phyloP scores from a whole-genome alignment of 2,113 vertebrate genomes.

The Gymnorhina tibicen region DNA sequence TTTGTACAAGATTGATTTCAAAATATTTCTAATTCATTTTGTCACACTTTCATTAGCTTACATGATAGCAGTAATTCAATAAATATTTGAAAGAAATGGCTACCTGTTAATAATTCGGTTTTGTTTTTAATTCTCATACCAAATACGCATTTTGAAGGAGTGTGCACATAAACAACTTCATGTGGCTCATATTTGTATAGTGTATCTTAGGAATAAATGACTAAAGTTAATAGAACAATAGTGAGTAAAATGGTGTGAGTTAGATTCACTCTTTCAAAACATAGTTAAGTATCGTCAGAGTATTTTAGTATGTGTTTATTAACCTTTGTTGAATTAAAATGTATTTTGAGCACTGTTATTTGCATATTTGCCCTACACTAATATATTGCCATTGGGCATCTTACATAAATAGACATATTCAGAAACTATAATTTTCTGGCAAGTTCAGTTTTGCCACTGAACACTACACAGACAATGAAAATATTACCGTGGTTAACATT shows the following conservation, averaged over 20 bases:
- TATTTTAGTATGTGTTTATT: background rate
- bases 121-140: background rate
- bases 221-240: background rate
- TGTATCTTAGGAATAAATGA: background rate
- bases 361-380: background rate
- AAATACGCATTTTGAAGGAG: background rate
- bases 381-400: background rate
- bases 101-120: background rate
- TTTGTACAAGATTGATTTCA: background rate
- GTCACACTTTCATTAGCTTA: background rate
- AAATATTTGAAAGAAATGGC: background rate
- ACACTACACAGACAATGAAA: background rate
- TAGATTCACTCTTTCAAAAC: background rate
- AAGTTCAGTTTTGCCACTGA: background rate
- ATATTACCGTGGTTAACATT: constrained; percentile 28
- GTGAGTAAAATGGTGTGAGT: background rate
- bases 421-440: background rate
- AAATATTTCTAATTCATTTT: background rate
- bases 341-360: background rate
- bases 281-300: background rate
- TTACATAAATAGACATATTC: background rate
- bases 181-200: background rate
- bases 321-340: background rate
- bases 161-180: background rate
- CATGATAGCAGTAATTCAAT: background rate